Conservation (phyloP, 2,888 invertebrate genomes). For the Eudasyphora cyanicolor region DNA sequence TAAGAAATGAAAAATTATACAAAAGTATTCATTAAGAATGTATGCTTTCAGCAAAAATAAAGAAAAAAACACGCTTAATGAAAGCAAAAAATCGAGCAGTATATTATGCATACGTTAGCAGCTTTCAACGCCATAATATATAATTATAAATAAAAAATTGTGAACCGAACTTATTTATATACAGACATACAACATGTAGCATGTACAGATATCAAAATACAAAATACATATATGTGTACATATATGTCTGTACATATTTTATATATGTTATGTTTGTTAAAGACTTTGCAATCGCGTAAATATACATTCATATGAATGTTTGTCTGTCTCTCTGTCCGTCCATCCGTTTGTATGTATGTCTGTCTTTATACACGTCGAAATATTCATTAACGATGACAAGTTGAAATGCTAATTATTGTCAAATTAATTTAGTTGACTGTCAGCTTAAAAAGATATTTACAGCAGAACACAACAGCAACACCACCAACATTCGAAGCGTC, state of each 20-base stretch:
- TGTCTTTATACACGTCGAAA: slow-evolving; percentile 51
- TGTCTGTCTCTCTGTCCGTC: slow-evolving; percentile 9
- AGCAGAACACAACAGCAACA: slow-evolving; percentile 28
- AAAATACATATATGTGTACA: neutral
- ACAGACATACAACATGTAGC: neutral
- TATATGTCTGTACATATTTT: neutral
- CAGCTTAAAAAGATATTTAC: slow-evolving; percentile 74
- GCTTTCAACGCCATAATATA: slow-evolving; percentile 39
- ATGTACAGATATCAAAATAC: neutral
- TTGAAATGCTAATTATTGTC: slow-evolving; percentile 79
- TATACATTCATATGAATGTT: neutral
- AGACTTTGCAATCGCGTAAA: neutral
- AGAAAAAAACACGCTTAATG: slow-evolving; percentile 1
- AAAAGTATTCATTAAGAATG: slow-evolving; percentile 19
- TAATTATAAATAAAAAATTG: neutral
- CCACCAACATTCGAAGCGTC: slow-evolving; percentile 29
- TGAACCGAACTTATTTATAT: neutral
- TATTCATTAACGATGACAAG: slow-evolving; percentile 78
- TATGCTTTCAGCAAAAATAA: slow-evolving; percentile 17
- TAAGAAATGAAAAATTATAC: slow-evolving; percentile 16
- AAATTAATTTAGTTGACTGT: slow-evolving; percentile 79
- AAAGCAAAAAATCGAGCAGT: neutral
- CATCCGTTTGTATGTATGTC: neutral
- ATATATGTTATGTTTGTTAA: no score
- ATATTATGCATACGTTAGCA: slow-evolving; percentile 40